A percentile compares a stretch with the other conserved stretches of the same genome.
Conservation (phyloP, 2,888 invertebrate species). For the Tachystola acroxantha region DNA sequence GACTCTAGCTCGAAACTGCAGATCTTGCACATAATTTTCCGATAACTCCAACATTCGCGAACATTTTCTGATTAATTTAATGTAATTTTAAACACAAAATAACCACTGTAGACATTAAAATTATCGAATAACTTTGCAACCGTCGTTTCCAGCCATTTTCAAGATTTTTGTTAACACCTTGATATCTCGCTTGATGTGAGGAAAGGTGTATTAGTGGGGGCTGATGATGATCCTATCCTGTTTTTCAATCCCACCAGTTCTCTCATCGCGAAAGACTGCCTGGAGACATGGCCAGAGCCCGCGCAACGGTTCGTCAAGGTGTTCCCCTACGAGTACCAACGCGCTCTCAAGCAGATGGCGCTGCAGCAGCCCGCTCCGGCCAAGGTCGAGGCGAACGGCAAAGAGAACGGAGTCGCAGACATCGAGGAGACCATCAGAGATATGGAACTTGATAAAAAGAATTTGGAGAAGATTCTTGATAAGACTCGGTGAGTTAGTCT, state of each 20-base stretch:
- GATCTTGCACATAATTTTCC: too few relatives aligned
- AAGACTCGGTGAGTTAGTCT: slow-evolving; percentile 79
- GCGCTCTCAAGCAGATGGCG: slow-evolving; percentile 86
- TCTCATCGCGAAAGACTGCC: slow-evolving; percentile 86
- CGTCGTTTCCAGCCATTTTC: too few relatives aligned
- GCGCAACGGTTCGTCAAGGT: slow-evolving; percentile 94
- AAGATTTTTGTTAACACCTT: too few relatives aligned
- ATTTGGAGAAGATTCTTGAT: slow-evolving; percentile 88
- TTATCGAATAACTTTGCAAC: too few relatives aligned
- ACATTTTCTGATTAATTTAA: too few relatives aligned
- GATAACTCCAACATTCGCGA: too few relatives aligned
- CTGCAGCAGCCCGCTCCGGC: slow-evolving; percentile 27
- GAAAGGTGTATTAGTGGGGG: too few relatives aligned
- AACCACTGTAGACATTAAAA: too few relatives aligned
- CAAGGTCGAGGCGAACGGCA: slow-evolving; percentile 45
- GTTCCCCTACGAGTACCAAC: slow-evolving; percentile 97
- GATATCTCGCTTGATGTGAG: too few relatives aligned
- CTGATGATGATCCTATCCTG: too few relatives aligned
- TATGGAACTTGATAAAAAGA: slow-evolving; percentile 85
- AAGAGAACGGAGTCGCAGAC: slow-evolving; percentile 80
- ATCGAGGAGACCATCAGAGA: slow-evolving; percentile 94
- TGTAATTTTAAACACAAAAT: too few relatives aligned
- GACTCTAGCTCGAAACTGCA: too few relatives aligned
- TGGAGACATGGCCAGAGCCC: slow-evolving; percentile 88
- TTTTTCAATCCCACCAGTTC: slow-evolving; percentile 80